Evolutionary conservation across 2,888 invertebrate genomes (phyloP), one percentile per base, ranked within the genome.

Genomic region (Labia minor): DNA sequence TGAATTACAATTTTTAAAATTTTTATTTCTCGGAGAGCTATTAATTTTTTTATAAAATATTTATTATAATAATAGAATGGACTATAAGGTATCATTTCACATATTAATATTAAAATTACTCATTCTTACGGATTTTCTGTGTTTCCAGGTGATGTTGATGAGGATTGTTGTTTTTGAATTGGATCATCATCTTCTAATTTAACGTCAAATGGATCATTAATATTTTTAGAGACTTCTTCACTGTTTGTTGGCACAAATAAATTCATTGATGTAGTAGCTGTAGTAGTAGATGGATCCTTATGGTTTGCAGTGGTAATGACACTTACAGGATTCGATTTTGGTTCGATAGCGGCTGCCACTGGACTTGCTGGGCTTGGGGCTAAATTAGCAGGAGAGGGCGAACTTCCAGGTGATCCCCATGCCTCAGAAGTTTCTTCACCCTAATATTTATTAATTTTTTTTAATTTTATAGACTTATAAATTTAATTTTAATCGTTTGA

Each of bases 391-490:
- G 64, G 33, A 1, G 21, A 21, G 16, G 64, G 64, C 21, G 26
- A 26, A 26, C 33, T 64, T 16, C 21, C 21, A 18, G 64, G 33
- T n/a, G 64, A 64, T 3, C 21, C 21, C 21, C 21, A 21, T n/a
- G 64, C n/a, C 49, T 49, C 49, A 8, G 14, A 16, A 16, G 49
- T 49, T 3, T 49, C 49, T 8, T 73, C 71, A 8, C 26, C 67
- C 49, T 49, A 49, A 14, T 8, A 33, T n/a, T n/a, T n/a, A n/a
- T n/a, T n/a, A n/a, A n/a, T n/a, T n/a, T n/a, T 69, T 68, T 65
- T 69, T 63, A 37, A 66, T 69, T 70, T 70, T 72, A 16, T 74
- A 71, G 33, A 77, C 74, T 37, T 76, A 74, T 1, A 70, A 67
- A 61, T 70, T 73, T n/a, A 69, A 71, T 72, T 72, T 75, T n/a